Conservation (phyloP, 2,113 vertebrate species). For the Hippocampus barbouri region DNA sequence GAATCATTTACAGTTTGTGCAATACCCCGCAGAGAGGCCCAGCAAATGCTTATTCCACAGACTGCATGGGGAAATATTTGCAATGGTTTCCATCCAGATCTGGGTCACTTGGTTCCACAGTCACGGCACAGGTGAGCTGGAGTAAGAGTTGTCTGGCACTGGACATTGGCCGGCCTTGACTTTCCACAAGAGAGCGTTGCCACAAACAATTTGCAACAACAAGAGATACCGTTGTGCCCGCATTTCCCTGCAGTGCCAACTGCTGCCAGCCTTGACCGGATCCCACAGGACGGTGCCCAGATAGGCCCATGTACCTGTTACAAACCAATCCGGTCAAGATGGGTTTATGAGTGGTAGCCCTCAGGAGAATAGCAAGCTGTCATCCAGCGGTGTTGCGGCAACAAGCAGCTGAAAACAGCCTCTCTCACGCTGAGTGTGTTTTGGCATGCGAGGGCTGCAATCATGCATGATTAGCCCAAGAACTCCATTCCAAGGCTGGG, state of each 20-base stretch:
- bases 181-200: constrained; percentile 66
- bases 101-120: constrained; percentile 66
- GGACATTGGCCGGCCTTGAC: constrained; percentile 65
- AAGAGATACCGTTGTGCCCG: constrained; percentile 69
- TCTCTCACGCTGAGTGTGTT: constrained; percentile 65
- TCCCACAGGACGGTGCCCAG: constrained; percentile 54
- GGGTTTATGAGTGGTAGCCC: constrained; percentile 49
- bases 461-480: constrained; percentile 64
- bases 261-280: constrained; percentile 55
- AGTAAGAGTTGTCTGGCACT: constrained; percentile 67
- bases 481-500: constrained; percentile 56
- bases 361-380: constrained; percentile 60
- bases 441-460: constrained; percentile 62
- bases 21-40: constrained; percentile 63
- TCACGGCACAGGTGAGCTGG: constrained; percentile 71
- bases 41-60: constrained; percentile 63
- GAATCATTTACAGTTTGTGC: constrained; percentile 68
- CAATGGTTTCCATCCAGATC: constrained; percentile 73
- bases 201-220: constrained; percentile 66
- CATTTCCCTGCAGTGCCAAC: constrained; percentile 33
- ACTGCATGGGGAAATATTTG: constrained; percentile 71
- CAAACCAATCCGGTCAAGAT: constrained; percentile 32
- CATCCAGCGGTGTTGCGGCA: constrained; percentile 45
- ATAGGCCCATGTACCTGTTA: constrained; percentile 38
- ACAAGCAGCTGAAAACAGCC: constrained; percentile 61